Conservation (phyloP, 2,797 vertebrate genomes). For the Tokudaia tokunoshimensis region DNA sequence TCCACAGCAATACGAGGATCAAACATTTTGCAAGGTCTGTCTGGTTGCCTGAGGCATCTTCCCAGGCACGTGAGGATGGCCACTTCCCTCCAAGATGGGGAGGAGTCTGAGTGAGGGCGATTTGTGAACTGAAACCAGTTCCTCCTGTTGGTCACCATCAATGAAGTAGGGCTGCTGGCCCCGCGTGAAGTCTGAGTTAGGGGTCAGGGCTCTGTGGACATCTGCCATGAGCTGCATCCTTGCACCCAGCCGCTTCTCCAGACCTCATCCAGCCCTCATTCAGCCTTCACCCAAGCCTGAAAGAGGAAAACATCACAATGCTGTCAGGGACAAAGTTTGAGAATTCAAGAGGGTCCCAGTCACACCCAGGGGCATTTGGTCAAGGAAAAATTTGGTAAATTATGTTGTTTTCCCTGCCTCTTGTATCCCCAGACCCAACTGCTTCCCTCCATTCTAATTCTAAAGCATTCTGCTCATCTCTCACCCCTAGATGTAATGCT, state of each 20-base stretch:
- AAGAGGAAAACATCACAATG: neutral
- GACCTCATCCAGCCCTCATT: neutral
- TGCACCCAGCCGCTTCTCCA: accelerated
- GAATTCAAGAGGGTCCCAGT: neutral
- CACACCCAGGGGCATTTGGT: neutral
- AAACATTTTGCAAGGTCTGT: slow-evolving; percentile 68
- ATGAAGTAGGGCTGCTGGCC: neutral
- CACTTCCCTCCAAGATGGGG: slow-evolving; percentile 64
- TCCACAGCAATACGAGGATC: neutral
- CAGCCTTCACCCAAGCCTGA: neutral
- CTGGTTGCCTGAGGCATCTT: slow-evolving; percentile 25
- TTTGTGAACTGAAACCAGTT: slow-evolving; percentile 64
- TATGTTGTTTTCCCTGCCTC: neutral
- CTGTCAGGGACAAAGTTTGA: neutral
- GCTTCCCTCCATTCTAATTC: neutral
- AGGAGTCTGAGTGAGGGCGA: neutral
- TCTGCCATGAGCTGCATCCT: neutral
- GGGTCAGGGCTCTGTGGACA: neutral
- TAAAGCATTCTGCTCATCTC: neutral
- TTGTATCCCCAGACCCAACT: neutral
- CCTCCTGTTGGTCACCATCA: neutral
- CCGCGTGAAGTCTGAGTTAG: neutral
- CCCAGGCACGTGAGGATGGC: slow-evolving; percentile 54
- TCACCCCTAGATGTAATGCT: neutral
- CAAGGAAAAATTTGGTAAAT: neutral